These are phyloP conservation scores for Manduca sexta DNA, from an alignment of 1,140 invertebrate genomes.

Conservation along the genomic window DNA sequence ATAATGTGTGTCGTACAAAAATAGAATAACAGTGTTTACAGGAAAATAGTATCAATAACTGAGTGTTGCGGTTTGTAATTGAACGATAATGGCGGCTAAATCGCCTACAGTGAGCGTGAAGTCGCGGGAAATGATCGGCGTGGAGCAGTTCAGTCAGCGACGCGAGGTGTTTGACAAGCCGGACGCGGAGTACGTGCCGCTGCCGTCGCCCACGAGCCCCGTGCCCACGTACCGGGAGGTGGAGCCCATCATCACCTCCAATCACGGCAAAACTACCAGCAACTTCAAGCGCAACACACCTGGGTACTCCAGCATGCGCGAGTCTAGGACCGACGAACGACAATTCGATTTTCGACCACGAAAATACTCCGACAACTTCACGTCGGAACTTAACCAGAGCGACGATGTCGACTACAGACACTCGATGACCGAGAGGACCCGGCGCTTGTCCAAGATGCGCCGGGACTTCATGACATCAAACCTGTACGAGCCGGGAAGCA, in stretches of 20 bases:
- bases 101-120: slow-evolving; percentile 65
- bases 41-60: slow-evolving; percentile 70
- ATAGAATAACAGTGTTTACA: slow-evolving; percentile 66
- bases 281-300: slow-evolving; percentile 61
- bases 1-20: slow-evolving; percentile 65
- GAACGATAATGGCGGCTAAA: slow-evolving; percentile 65
- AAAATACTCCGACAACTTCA: slow-evolving; percentile 66
- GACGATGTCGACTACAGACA: slow-evolving; percentile 59
- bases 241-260: slow-evolving; percentile 60
- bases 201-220: slow-evolving; percentile 37
- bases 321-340: slow-evolving; percentile 48
- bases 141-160: slow-evolving; percentile 64
- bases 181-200: slow-evolving; percentile 61
- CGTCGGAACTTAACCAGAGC: slow-evolving; percentile 59
- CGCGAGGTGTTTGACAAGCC: slow-evolving; percentile 66
- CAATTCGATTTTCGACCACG: slow-evolving; percentile 51
- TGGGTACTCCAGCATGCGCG: slow-evolving; percentile 63
- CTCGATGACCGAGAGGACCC: slow-evolving; percentile 54
- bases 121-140: slow-evolving; percentile 65
- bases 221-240: slow-evolving; percentile 42
- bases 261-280: slow-evolving; percentile 59
- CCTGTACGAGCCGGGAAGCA: slow-evolving; percentile 49
- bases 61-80: slow-evolving; percentile 69
- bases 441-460: slow-evolving; percentile 55
- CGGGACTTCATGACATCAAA: slow-evolving; percentile 61